Evolutionary conservation across 2,797 vertebrate genomes (phyloP).

Genomic region (Schizopygopsis malacanthus): DNA sequence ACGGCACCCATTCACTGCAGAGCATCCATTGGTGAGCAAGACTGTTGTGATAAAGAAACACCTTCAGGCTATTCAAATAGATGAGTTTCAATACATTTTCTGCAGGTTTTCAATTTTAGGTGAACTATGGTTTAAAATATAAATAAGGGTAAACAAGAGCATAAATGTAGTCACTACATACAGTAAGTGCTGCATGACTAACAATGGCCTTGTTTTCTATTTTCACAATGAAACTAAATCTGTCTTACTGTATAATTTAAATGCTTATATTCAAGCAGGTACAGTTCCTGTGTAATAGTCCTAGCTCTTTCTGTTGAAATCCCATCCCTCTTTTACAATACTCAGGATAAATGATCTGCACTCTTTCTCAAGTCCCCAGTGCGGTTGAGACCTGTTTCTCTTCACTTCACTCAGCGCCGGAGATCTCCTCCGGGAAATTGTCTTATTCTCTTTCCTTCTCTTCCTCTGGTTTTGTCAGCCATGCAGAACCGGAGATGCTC

Average conservation of each 20-base stretch:
- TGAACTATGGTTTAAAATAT: background rate
- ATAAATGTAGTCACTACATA: too few species aligned
- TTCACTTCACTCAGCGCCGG: constrained; percentile 16
- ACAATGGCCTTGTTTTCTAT: background rate
- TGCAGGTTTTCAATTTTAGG: background rate
- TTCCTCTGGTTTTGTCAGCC: background rate
- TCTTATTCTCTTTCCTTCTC: constrained; percentile 36
- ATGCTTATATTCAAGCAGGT: background rate
- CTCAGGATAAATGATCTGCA: constrained; percentile 22
- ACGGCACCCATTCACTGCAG: background rate
- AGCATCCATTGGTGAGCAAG: background rate
- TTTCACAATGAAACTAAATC: background rate
- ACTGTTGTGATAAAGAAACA: background rate
- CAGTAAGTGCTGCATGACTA: background rate
- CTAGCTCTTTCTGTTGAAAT: constrained; percentile 2
- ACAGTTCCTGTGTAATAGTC: background rate
- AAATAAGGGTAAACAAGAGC: background rate
- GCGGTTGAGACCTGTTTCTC: constrained; percentile 2
- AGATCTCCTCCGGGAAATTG: constrained; percentile 28
- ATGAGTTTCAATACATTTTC: background rate
- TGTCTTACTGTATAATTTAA: background rate
- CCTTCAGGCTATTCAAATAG: background rate
- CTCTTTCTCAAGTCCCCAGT: constrained; percentile 36
- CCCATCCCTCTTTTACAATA: constrained; percentile 7
- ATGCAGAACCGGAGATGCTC: constrained; percentile 47